A percentile compares a stretch with the other conserved stretches of the same genome.
Conservation (phyloP, 2,888 invertebrate genomes). For the Dasypolia templi region DNA sequence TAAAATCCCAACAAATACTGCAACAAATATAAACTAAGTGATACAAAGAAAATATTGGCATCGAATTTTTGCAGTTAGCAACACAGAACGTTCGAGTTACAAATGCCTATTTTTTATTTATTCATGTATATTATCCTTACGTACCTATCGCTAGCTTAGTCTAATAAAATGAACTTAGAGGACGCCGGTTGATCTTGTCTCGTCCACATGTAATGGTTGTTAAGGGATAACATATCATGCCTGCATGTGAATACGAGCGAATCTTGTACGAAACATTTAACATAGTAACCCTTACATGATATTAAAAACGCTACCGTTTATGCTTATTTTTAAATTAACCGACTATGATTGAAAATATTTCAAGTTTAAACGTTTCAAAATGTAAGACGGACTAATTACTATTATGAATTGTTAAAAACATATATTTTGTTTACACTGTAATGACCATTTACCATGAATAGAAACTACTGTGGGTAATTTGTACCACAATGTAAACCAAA, state of each 20-base stretch:
- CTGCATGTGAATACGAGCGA: conserved; percentile 56
- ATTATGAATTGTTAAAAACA: conserved; percentile 55
- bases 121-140: conserved; percentile 79
- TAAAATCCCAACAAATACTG: conserved; percentile 83
- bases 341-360: conserved; percentile 57
- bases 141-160: conserved; percentile 84
- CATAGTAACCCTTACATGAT: conserved; percentile 64
- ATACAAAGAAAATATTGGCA: conserved; percentile 76
- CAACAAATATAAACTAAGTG: conserved; percentile 78
- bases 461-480: conserved; percentile 29
- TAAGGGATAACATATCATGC: conserved; percentile 63
- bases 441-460: not conserved
- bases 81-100: conserved; percentile 82
- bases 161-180: conserved; percentile 82
- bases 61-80: conserved; percentile 78
- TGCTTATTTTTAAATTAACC: conserved; percentile 66
- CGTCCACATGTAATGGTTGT: conserved; percentile 67
- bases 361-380: conserved; percentile 60
- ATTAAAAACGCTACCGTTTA: conserved; percentile 67
- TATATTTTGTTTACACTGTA: conserved; percentile 59
- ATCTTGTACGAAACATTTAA: conserved; percentile 65
- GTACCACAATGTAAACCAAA: conserved; percentile 47
- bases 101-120: conserved; percentile 84
- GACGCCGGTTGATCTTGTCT: conserved; percentile 64
- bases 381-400: conserved; percentile 66